These are phyloP conservation scores for Brachionus manjavacas DNA, from an alignment of 1,140 invertebrate species.

Conservation along the genomic window DNA sequence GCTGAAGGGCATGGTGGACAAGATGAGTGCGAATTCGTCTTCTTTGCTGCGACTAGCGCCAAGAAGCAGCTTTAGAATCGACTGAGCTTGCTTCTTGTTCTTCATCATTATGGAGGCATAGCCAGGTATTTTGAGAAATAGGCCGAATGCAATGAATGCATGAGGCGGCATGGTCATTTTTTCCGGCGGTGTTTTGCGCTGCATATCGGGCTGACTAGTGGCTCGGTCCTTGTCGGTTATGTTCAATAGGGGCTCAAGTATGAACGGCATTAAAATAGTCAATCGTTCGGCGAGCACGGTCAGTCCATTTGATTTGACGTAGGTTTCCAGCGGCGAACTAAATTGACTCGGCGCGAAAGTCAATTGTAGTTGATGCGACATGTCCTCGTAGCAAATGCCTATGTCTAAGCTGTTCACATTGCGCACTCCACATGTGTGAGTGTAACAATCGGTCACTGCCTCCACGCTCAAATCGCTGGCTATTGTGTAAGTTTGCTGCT, in stretches of 20 bases:
- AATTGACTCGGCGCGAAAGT: constrained; percentile 46
- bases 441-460: background rate
- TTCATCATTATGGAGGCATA: constrained; percentile 80
- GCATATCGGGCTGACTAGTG: constrained; percentile 53
- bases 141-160: constrained; percentile 83
- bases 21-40: too few relatives aligned
- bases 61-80: constrained; percentile 73
- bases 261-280: constrained; percentile 70
- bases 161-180: constrained; percentile 70
- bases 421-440: background rate
- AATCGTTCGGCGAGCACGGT: constrained; percentile 77
- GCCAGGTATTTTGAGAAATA: too few relatives aligned
- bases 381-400: background rate
- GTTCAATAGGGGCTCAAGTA: constrained; percentile 29
- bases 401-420: background rate
- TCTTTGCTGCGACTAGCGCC: constrained; percentile 83
- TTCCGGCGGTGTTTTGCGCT: constrained; percentile 18
- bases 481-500: too few relatives aligned
- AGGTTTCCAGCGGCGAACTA: constrained; percentile 72
- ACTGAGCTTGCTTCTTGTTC: constrained; percentile 75
- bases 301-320: constrained; percentile 77
- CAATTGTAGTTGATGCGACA: background rate
- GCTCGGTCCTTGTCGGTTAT: constrained; percentile 61
- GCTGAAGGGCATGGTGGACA: too few relatives aligned
- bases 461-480: too few relatives aligned